Conservation (phyloP, 2,797 vertebrate species). For the Spinibarbus caldwelli region DNA sequence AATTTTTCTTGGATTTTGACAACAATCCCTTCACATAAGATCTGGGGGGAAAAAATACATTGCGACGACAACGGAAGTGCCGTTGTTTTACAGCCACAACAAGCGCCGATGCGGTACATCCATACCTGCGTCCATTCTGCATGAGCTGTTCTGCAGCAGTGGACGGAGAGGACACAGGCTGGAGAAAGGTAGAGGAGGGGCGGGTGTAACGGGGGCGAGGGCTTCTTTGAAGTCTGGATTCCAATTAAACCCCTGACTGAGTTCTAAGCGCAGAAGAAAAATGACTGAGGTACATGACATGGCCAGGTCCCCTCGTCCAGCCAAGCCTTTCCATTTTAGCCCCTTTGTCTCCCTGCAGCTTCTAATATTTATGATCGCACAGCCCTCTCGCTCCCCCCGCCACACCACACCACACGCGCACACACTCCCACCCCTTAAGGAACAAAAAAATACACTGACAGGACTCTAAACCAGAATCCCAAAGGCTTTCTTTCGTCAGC, state of each 20-base stretch:
- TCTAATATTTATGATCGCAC: conserved; percentile 88
- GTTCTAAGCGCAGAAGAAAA: conserved; percentile 97
- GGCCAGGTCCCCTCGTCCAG: conserved; percentile 90
- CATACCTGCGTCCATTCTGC: conserved; percentile 36
- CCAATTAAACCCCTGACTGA: conserved; percentile 99
- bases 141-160: conserved; percentile 48
- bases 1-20: not conserved
- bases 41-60: not conserved
- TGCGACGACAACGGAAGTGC: not conserved
- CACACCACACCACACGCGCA: conserved; percentile 21
- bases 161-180: conserved; percentile 76
- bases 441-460: conserved; percentile 59
- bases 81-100: not conserved
- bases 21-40: not conserved
- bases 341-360: conserved; percentile 87
- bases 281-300: conserved; percentile 95
- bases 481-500: conserved; percentile 53
- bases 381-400: conserved; percentile 56
- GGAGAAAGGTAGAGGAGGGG: conserved; percentile 73
- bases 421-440: conserved; percentile 48
- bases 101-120: not conserved
- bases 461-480: conserved; percentile 69
- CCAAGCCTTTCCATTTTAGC: conserved; percentile 88
- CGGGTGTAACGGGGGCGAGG: conserved; percentile 68
- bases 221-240: conserved; percentile 99